These are phyloP conservation scores for Sebastiscus tertius DNA, from an alignment of 2,797 vertebrate genomes.

Conservation along the genomic window DNA sequence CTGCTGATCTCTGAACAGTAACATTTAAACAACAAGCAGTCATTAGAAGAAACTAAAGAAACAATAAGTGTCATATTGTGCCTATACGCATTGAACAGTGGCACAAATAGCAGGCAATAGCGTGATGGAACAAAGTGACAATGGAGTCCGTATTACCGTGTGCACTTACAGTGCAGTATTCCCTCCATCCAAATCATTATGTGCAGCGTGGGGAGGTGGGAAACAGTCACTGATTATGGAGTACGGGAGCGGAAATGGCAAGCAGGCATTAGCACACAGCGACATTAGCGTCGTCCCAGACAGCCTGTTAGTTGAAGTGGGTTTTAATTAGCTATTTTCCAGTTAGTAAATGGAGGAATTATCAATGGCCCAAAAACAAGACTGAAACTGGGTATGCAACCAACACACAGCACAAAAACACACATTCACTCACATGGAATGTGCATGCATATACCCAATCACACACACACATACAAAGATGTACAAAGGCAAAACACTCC, in stretches of 20 bases:
- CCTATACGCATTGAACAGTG: neutral
- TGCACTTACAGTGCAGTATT: slow-evolving; percentile 59
- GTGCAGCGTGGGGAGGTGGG: slow-evolving; percentile 82
- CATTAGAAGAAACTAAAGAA: neutral
- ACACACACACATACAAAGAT: slow-evolving; percentile 32
- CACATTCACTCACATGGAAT: neutral
- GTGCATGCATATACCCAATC: neutral
- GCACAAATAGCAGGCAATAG: neutral
- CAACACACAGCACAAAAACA: slow-evolving; percentile 10
- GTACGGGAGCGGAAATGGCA: slow-evolving; percentile 90
- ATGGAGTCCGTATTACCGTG: slow-evolving; percentile 20
- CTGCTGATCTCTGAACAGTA: neutral
- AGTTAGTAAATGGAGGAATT: slow-evolving; percentile 98
- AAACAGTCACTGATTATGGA: slow-evolving; percentile 88
- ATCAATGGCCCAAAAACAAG: slow-evolving; percentile 93
- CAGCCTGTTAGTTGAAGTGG: slow-evolving; percentile 99
- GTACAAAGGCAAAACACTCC: slow-evolving; percentile 66
- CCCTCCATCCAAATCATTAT: slow-evolving; percentile 80
- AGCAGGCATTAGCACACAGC: slow-evolving; percentile 86
- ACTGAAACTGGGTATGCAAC: slow-evolving; percentile 87
- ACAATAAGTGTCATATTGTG: neutral
- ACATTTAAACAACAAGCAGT: neutral
- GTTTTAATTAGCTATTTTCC: slow-evolving; percentile 99
- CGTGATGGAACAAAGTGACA: slow-evolving; percentile 6
- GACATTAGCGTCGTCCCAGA: slow-evolving; percentile 95